Conservation (phyloP, 2,797 vertebrate genomes). For the Chelidonichthys spinosus region DNA sequence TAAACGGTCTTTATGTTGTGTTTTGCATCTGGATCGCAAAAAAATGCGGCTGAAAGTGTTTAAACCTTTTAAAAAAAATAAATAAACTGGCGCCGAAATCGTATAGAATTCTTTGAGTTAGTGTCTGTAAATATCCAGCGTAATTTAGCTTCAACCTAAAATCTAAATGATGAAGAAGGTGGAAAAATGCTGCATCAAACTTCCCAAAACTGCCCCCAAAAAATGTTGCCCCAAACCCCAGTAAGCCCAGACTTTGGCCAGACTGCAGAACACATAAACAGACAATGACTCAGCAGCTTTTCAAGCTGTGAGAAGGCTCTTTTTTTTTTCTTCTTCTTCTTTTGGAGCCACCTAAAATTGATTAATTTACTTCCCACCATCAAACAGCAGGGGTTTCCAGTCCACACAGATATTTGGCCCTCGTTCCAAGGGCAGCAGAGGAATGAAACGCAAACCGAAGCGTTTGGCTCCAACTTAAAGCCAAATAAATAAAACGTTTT, state of each 20-base stretch:
- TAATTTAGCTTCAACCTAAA: background rate
- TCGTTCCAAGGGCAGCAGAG: conserved; percentile 63
- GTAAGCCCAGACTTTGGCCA: conserved; percentile 49
- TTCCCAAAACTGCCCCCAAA: background rate
- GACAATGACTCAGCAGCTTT: conserved; percentile 64
- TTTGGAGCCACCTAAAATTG: conserved; percentile 46
- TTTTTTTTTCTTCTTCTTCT: background rate
- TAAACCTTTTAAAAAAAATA: too few species aligned
- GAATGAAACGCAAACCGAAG: conserved; percentile 57
- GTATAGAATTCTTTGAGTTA: too few species aligned
- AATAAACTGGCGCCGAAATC: too few species aligned
- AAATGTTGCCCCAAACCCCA: conserved; percentile 13
- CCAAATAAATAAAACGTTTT: conserved; percentile 68
- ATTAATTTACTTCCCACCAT: conserved; percentile 61
- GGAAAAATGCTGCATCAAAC: background rate
- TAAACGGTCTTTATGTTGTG: too few species aligned
- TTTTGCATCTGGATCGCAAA: too few species aligned
- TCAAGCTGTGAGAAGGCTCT: conserved; percentile 24
- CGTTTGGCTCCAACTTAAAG: conserved; percentile 47
- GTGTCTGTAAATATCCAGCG: background rate
- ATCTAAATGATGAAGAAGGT: too few species aligned
- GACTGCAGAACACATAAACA: conserved; percentile 49
- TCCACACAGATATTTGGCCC: conserved; percentile 49
- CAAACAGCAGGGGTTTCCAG: conserved; percentile 63
- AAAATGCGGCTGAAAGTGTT: too few species aligned